These are phyloP conservation scores for Trissolcus brochymenae DNA, from an alignment of 2,888 invertebrate genomes.

Conservation along the genomic window DNA sequence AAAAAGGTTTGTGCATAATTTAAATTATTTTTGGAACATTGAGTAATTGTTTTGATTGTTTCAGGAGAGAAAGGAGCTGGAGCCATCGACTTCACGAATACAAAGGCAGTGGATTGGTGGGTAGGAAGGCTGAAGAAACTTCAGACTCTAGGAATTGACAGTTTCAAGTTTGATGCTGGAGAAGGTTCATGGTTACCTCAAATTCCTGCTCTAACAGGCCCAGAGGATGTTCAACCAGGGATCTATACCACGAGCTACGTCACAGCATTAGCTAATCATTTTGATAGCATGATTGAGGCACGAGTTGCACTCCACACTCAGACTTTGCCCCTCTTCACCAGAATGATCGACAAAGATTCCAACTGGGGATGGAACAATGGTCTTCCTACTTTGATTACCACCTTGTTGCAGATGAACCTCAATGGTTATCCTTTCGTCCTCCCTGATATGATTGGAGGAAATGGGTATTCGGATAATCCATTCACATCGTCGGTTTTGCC, in stretches of 20 bases:
- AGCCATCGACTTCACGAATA: slow-evolving; percentile 85
- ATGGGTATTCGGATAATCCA: slow-evolving; percentile 79
- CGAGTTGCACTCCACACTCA: slow-evolving; percentile 84
- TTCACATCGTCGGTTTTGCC: slow-evolving; percentile 74
- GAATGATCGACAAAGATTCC: slow-evolving; percentile 88
- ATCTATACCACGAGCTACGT: slow-evolving; percentile 80
- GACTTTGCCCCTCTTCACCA: slow-evolving; percentile 82
- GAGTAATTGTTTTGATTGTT: background rate
- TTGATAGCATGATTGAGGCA: slow-evolving; percentile 83
- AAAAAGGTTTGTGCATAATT: background rate
- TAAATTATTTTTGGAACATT: slow-evolving; percentile 4
- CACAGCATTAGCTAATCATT: slow-evolving; percentile 78
- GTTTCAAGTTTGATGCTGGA: slow-evolving; percentile 90
- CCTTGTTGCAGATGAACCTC: slow-evolving; percentile 80
- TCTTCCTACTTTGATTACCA: slow-evolving; percentile 84
- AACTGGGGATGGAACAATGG: slow-evolving; percentile 84
- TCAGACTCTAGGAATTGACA: slow-evolving; percentile 82
- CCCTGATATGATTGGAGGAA: slow-evolving; percentile 89
- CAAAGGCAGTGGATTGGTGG: slow-evolving; percentile 81
- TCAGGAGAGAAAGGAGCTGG: slow-evolving; percentile 76
- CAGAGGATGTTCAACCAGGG: slow-evolving; percentile 79
- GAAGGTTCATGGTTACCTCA: slow-evolving; percentile 84
- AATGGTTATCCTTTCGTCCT: slow-evolving; percentile 82
- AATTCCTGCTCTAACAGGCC: slow-evolving; percentile 79
- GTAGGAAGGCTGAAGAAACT: slow-evolving; percentile 78